Evolutionary conservation across 2,797 vertebrate genomes (phyloP).

Genomic region (Myotis pilosus): DNA sequence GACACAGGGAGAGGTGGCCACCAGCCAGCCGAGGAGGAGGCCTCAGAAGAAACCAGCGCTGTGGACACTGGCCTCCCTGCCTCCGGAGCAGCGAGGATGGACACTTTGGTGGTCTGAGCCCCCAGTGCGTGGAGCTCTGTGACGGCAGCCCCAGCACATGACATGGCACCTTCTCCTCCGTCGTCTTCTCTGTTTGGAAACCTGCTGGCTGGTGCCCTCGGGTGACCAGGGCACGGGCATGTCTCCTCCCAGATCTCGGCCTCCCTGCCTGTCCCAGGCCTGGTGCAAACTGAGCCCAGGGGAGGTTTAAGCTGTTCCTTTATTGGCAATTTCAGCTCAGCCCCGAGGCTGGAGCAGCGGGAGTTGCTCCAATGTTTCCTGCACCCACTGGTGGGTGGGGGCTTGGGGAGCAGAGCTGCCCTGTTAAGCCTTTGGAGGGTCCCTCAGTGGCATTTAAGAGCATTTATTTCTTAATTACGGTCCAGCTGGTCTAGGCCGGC

Average conservation of each 20-base stretch:
- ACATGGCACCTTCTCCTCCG: rapidly evolving
- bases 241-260: not conserved
- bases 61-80: no score
- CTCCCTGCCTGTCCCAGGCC: not conserved
- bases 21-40: no score
- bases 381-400: rapidly evolving
- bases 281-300: rapidly evolving
- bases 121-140: no score
- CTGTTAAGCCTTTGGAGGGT: not conserved
- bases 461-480: rapidly evolving
- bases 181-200: not conserved
- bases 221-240: not conserved
- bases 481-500: not conserved
- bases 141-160: rapidly evolving
- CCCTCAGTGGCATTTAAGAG: not conserved
- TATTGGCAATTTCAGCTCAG: not conserved
- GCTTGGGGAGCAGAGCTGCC: rapidly evolving
- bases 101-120: no score
- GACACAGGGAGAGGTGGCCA: no score
- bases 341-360: not conserved
- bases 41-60: no score
- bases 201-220: not conserved
- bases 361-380: rapidly evolving
- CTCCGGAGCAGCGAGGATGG: no score
- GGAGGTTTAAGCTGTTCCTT: no score